Base-by-base conservation (phyloP, 1,140 invertebrate genomes). In the Dendrolimus punctatus region DNA sequence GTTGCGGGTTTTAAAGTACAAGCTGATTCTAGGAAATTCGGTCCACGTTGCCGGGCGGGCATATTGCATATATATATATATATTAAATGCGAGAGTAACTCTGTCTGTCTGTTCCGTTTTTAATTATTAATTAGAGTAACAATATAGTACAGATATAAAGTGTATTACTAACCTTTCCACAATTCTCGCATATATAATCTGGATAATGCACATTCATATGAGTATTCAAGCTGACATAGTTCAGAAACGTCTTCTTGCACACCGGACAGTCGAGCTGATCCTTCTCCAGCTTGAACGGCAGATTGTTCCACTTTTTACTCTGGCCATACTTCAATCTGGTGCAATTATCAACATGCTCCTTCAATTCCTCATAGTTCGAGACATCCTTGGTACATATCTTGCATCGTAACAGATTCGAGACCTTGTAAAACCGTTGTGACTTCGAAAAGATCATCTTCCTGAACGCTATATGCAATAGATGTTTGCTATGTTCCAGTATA, bases 121-220 rank as follows among this genome's bases (percentile, higher is more conserved):
- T n/a, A n/a, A n/a, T n/a, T n/a, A n/a, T n/a, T n/a, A n/a, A n/a
- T n/a, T n/a, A n/a, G n/a, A n/a, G n/a, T n/a, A n/a, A n/a, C n/a
- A n/a, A n/a, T n/a, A n/a, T n/a, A n/a, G n/a, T n/a, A n/a, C n/a
- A n/a, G n/a, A n/a, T n/a, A n/a, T 23, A 23, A 23, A 23, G 23
- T 23, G 3, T 23, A 23, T 23, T 23, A 23, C 23, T 23, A 23
- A 23, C 23, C 23, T 89, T 90, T 0, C 88, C 88, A 49, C 90
- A 88, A 45, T 63, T 78, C 9, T 87, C 76, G 47, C 86, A 88
- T 2, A 79, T 68, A 52, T 87, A 80, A 43, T 85, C 83, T 1
- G 82, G 80, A 10, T 83, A 81, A 39, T 89, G 88, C 0, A 80
- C 63, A 39, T 73, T 79, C 68, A 89, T 88, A 51, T 89, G 88